Percentiles rank a stretch among this genome's conserved stretches.
Conservation (phyloP, 2,888 invertebrate species). For the Drosophila siamana region DNA sequence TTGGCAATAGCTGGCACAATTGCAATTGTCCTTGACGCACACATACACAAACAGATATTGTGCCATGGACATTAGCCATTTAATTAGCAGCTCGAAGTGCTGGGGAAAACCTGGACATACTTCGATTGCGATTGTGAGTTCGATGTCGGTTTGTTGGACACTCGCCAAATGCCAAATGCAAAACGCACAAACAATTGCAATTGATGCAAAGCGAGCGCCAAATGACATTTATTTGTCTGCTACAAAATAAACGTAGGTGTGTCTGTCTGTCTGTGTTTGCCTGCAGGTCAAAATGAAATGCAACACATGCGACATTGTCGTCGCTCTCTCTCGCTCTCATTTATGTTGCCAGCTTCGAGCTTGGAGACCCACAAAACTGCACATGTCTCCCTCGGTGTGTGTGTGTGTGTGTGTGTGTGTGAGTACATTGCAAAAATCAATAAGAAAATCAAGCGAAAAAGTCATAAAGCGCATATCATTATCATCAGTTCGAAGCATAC, state of each 20-base stretch:
- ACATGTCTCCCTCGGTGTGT: background rate
- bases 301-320: constrained; percentile 16
- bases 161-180: background rate
- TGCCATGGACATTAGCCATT: constrained; percentile 19
- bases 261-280: background rate
- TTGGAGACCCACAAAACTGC: background rate
- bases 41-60: background rate
- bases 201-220: too few species aligned
- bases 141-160: background rate
- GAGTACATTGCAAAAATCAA: constrained; percentile 40
- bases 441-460: constrained; percentile 41
- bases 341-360: constrained; percentile 25
- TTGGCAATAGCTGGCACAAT: constrained; percentile 7
- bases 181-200: constrained; percentile 5
- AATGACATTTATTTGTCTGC: constrained; percentile 18
- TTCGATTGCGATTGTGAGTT: background rate
- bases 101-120: background rate
- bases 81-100: constrained; percentile 19
- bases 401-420: background rate
- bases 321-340: constrained; percentile 19
- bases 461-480: constrained; percentile 45
- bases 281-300: constrained; percentile 16
- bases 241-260: too few species aligned
- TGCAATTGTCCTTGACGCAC: constrained; percentile 13
- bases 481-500: constrained; percentile 29